Conservation (phyloP, 2,888 invertebrate species). For the Epinotia demarniana region DNA sequence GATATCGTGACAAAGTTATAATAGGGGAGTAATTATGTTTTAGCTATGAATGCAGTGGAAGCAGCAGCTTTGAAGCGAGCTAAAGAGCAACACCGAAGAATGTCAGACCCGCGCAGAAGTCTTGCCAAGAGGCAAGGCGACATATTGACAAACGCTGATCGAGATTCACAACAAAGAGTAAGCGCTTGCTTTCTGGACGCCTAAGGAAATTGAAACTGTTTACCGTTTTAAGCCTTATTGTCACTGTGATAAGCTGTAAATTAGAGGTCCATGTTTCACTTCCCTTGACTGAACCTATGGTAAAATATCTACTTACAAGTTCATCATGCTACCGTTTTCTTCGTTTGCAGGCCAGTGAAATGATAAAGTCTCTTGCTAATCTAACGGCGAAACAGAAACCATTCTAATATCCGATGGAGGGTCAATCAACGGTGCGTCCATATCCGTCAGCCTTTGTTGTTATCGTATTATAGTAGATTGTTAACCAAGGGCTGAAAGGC, state of each 20-base stretch:
- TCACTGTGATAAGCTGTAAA: not conserved
- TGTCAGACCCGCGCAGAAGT: constrained; percentile 61
- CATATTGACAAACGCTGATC: constrained; percentile 54
- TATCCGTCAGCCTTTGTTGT: not conserved
- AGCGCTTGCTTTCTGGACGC: constrained; percentile 36
- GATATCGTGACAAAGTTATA: not conserved
- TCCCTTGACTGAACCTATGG: not conserved
- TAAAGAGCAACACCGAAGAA: constrained; percentile 76
- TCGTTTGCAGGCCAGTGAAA: constrained; percentile 75
- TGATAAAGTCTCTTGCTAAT: constrained; percentile 76
- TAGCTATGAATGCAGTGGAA: constrained; percentile 85
- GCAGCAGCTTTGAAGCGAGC: constrained; percentile 85
- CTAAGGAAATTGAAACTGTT: not conserved
- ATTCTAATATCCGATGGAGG: constrained; percentile 72
- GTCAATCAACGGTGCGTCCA: constrained; percentile 64
- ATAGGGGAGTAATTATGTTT: constrained; percentile 41
- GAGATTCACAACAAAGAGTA: constrained; percentile 64
- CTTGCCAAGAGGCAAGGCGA: constrained; percentile 69
- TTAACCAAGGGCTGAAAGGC: no score
- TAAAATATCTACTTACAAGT: not conserved
- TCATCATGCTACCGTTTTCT: constrained; percentile 17
- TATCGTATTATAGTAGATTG: no score
- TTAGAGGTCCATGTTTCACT: not conserved
- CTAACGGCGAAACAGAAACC: constrained; percentile 64
- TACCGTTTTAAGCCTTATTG: not conserved